Percentiles rank a stretch among this genome's conserved stretches.
Evolutionary conservation across 2,113 vertebrate species (phyloP).

Genomic region (Psittacus erithacus): DNA sequence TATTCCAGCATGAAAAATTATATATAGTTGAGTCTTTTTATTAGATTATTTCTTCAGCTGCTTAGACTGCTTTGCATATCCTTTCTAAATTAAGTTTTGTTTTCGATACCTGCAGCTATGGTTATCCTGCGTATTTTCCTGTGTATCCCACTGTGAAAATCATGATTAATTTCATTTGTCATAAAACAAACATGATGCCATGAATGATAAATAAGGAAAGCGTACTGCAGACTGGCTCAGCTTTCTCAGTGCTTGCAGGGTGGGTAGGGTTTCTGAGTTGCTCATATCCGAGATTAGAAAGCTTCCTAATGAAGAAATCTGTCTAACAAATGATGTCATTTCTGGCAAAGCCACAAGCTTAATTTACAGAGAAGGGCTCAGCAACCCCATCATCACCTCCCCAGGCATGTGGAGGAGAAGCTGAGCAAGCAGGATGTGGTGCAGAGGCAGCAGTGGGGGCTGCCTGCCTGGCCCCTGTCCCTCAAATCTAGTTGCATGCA

Average conservation of each 20-base stretch:
- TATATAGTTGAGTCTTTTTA: not conserved
- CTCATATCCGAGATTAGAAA: not conserved
- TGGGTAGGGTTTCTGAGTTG: not conserved
- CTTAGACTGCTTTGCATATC: not conserved
- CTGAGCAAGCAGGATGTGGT: rapidly evolving
- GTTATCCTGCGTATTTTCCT: not conserved
- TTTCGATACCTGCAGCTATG: constrained; percentile 28
- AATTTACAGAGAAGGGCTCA: not conserved
- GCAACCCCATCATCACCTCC: not conserved
- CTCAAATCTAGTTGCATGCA: rapidly evolving
- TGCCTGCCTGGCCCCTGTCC: not conserved
- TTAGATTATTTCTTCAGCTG: constrained; percentile 24
- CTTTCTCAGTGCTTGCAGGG: not conserved
- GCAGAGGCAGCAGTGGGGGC: not conserved
- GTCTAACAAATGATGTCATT: constrained; percentile 23
- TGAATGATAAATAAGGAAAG: constrained; percentile 45
- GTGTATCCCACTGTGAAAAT: constrained; percentile 42
- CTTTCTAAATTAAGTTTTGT: constrained; percentile 2
- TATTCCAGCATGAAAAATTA: constrained; percentile 21
- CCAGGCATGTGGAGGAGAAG: rapidly evolving
- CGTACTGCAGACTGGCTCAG: not conserved
- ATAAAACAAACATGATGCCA: constrained; percentile 45
- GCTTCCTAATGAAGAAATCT: constrained; percentile 49
- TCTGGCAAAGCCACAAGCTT: constrained; percentile 18
- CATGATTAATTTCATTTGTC: constrained; percentile 39